Base-by-base conservation (phyloP, 2,113 vertebrate species). In the Oostethus manadensis region DNA sequence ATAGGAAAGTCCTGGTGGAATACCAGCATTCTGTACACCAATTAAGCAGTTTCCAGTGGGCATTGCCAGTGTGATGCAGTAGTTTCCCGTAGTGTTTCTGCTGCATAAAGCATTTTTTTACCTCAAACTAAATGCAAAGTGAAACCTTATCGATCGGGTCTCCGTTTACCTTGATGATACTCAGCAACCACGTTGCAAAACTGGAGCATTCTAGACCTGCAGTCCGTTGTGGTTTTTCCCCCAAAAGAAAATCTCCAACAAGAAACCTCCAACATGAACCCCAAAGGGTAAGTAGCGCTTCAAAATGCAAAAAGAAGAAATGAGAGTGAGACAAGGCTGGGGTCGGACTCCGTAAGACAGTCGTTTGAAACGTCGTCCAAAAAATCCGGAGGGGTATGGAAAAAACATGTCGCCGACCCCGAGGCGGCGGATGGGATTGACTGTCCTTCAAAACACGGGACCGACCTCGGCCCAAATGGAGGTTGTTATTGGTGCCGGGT, bases 61-160 rank as follows among this genome's bases (percentile, higher is more conserved):
- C 13, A 54, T 38, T 50, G n/a, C n/a, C n/a, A 26, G 55, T 53
- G 51, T 33, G 23, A n/a, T 53, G 49, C 54, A 45, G 42, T 42
- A 58, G 51, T 53, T 29, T 20, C 54, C 35, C 0, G 66, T 64
- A 56, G 48, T 58, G 58, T 71, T 48, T 29, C 56, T 45, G 53
- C 29, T 70, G 45, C 44, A 61, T 21, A 38, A 72, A 53, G 40
- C 45, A 46, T 55, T 29, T 47, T 53, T 58, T 63, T 21, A 66
- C 54, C 49, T 50, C 56, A 61, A 63, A 56, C 17, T 53, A 53
- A 51, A 53, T 18, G 9, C 26, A 53, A 11, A 38, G 17, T 70
- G 67, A 66, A 73, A 59, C 70, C 43, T 33, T 49, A 68, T 57
- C 5, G 68, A 70, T 72, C 70, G 0, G 8, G 43, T 56, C 45